Conservation (phyloP, 2,888 invertebrate species). For the Erebia palarica region DNA sequence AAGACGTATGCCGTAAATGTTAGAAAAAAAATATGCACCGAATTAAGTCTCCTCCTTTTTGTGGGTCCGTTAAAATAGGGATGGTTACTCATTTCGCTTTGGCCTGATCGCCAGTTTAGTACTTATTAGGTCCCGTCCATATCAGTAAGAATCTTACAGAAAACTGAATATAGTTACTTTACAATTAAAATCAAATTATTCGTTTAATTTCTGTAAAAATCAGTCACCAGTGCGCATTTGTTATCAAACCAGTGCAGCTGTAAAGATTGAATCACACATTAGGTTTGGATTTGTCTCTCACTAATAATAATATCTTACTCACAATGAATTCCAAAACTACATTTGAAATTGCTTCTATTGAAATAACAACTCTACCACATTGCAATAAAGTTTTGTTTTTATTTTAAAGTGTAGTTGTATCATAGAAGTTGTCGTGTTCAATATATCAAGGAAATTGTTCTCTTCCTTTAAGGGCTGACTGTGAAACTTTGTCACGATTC, state of each 20-base stretch:
- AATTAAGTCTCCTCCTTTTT: too few relatives aligned
- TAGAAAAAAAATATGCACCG: too few relatives aligned
- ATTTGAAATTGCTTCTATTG: not conserved
- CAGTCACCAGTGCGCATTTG: slow-evolving; percentile 11
- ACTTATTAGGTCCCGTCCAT: too few relatives aligned
- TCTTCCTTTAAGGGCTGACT: slow-evolving; percentile 37
- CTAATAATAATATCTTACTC: slow-evolving; percentile 33
- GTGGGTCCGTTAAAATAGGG: too few relatives aligned
- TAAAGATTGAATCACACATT: slow-evolving; percentile 28
- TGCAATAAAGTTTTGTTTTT: not conserved
- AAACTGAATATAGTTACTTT: not conserved
- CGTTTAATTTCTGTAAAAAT: not conserved
- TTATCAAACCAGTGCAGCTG: slow-evolving; percentile 28
- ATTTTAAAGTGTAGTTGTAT: not conserved
- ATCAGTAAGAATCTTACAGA: too few relatives aligned
- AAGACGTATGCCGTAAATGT: too few relatives aligned
- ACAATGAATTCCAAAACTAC: slow-evolving; percentile 25
- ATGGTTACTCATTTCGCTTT: too few relatives aligned
- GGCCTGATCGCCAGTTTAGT: too few relatives aligned
- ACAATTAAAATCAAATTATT: not conserved
- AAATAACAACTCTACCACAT: not conserved
- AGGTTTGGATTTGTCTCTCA: slow-evolving; percentile 34
- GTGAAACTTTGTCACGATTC: slow-evolving; percentile 39
- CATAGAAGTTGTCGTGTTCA: slow-evolving; percentile 27
- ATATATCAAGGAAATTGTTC: slow-evolving; percentile 38